Conservation (phyloP, 2,888 invertebrate species). For the Chorisops tibialis region DNA sequence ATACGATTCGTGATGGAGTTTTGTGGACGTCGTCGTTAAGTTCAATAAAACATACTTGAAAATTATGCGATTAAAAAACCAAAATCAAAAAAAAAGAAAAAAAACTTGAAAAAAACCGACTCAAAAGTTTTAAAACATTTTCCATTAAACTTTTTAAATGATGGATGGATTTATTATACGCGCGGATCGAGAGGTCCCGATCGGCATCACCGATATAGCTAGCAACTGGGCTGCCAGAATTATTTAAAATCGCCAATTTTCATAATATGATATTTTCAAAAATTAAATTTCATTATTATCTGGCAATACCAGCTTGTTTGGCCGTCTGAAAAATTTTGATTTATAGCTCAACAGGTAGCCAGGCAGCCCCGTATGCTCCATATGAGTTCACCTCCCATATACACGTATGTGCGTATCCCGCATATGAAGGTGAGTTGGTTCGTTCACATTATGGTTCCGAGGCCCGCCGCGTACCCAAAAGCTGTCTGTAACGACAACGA, state of each 20-base stretch:
- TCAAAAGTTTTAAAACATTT: slow-evolving; percentile 12
- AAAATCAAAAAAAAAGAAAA: neutral
- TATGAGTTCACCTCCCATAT: too few species aligned
- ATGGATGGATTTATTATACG: slow-evolving; percentile 33
- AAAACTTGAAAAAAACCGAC: neutral
- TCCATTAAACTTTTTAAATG: slow-evolving; percentile 25
- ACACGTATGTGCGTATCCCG: too few species aligned
- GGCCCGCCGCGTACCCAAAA: too few species aligned
- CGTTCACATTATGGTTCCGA: too few species aligned
- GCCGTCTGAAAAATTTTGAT: slow-evolving; percentile 20
- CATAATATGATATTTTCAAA: neutral
- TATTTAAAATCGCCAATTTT: neutral
- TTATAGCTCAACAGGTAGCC: neutral
- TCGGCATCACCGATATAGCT: neutral
- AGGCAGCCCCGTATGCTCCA: too few species aligned
- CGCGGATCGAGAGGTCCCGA: neutral
- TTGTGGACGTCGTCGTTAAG: too few species aligned
- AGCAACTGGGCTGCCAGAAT: slow-evolving; percentile 1
- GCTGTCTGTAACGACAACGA: too few species aligned
- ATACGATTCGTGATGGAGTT: too few species aligned
- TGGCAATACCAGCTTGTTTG: slow-evolving; percentile 2
- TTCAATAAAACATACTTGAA: too few species aligned
- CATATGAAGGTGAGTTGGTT: too few species aligned
- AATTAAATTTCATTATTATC: neutral
- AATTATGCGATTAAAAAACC: too few species aligned